Base-by-base conservation (phyloP, 2,888 invertebrate genomes). In the Drosophila subsilvestris region DNA sequence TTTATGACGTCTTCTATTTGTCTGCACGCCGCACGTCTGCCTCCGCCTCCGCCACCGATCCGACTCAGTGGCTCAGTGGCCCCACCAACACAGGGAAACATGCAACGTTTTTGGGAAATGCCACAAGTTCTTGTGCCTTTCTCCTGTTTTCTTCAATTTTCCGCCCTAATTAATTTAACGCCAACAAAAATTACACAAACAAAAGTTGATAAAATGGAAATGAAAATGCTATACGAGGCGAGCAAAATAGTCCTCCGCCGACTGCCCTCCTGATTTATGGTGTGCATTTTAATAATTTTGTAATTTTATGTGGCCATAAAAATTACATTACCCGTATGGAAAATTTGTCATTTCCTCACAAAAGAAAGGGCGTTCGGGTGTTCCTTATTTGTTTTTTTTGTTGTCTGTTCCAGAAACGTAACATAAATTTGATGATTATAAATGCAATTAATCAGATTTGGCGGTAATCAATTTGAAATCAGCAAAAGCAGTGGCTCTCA, bases 1-100 rank as follows among this genome's bases (percentile, higher is more conserved):
- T 84, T 88, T 88, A 84, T 86, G 83, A 84, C 76, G 83, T 86
- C 70, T 83, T 75, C 78, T 77, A 62, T 77, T 74, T 74, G 59
- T 67, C 54, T 58, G 68, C 63, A 14, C 32, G 49, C 57, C 65
- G 62, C 56, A 62, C 57, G 63, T 70, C 53, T 42, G 63, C 22
- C 56, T 37, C 47, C 32, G 29, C 65, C n/a, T n/a, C n/a, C 9
- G 18, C 67, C 48, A 18, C 10, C 37, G 2, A 32, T 10, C 32
- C 32, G 1, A 32, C 32, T 14, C 37, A 37, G 37, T 14, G 37
- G 37, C 37, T 6, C 3, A n/a, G n/a, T 32, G 10, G 12, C 14
- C 37, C 37, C 37, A 14, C 37, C 37, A 37, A 37, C 14, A 7
- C 37, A 32, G 32, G 4, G 32, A 32, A 32, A 32, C 32, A 32